phyloP scores from a whole-genome alignment of 2,888 invertebrate genomes.

The Chymomyza amoena region DNA sequence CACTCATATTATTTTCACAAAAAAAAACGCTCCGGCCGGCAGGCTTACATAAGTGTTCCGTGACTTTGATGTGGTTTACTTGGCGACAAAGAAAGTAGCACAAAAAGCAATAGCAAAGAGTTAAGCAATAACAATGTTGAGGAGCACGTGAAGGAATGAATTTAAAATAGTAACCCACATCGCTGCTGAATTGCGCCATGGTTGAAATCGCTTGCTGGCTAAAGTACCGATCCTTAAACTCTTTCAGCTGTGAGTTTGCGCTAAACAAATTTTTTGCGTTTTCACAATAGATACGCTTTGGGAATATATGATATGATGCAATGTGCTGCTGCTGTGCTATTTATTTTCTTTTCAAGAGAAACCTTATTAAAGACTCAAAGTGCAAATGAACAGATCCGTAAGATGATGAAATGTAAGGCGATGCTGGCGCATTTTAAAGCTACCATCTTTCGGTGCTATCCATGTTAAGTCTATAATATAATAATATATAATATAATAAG shows the following conservation, averaged over 20 bases:
- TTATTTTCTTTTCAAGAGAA: background rate
- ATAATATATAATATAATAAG: background rate
- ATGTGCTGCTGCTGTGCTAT: background rate
- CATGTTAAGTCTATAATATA: background rate
- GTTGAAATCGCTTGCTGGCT: slow-evolving; percentile 1
- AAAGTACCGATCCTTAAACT: background rate
- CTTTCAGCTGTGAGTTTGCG: background rate
- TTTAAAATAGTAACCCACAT: slow-evolving; percentile 27
- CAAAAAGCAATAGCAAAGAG: too few relatives aligned
- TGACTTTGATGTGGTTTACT: too few relatives aligned
- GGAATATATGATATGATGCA: background rate
- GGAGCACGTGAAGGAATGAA: slow-evolving; percentile 40
- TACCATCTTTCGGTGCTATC: background rate
- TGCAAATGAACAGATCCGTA: background rate
- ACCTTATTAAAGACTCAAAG: background rate
- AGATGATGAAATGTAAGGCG: background rate
- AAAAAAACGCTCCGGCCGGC: too few relatives aligned
- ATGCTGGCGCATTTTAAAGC: background rate
- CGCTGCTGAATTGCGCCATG: background rate
- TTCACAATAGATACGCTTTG: slow-evolving; percentile 22
- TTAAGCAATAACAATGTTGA: too few relatives aligned
- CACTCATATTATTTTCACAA: too few relatives aligned
- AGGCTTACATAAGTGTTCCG: too few relatives aligned
- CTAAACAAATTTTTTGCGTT: slow-evolving; percentile 12
- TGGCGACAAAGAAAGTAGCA: too few relatives aligned